These are phyloP conservation scores for Trinectes maculatus DNA, from an alignment of 2,113 vertebrate genomes.

Conservation along the genomic window DNA sequence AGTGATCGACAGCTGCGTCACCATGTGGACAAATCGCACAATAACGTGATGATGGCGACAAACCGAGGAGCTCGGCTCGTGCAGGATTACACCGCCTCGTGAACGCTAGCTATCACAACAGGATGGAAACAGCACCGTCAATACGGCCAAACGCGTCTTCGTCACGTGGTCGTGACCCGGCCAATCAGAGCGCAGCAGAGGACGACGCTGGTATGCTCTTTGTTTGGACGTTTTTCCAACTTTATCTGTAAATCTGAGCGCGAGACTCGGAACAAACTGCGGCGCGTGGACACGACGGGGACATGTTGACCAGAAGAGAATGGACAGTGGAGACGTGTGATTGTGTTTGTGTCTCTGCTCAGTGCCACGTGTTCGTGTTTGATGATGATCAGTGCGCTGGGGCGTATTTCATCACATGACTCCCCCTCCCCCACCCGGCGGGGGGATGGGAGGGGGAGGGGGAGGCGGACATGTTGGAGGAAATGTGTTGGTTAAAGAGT, in stretches of 20 bases:
- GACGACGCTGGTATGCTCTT: slow-evolving; percentile 65
- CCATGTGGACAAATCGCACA: slow-evolving; percentile 33
- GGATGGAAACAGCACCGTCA: neutral
- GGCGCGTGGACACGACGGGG: neutral
- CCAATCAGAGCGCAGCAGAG: slow-evolving; percentile 69
- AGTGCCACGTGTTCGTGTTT: slow-evolving; percentile 60
- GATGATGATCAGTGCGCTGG: slow-evolving; percentile 28
- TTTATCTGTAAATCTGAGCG: slow-evolving; percentile 16
- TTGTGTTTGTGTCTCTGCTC: neutral
- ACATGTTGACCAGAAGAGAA: neutral
- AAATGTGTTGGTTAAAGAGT: slow-evolving; percentile 82
- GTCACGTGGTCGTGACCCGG: slow-evolving; percentile 65
- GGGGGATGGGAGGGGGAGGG: slow-evolving; percentile 71
- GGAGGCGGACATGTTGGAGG: slow-evolving; percentile 84
- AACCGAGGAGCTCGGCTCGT: neutral
- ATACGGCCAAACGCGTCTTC: neutral
- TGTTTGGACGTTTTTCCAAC: slow-evolving; percentile 66
- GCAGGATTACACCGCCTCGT: neutral
- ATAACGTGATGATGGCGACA: neutral
- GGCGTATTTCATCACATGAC: slow-evolving; percentile 70
- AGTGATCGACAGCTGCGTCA: slow-evolving; percentile 19
- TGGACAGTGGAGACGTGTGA: neutral
- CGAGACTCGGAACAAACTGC: neutral
- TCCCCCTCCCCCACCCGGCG: slow-evolving; percentile 75
- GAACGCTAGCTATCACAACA: neutral